Conservation (phyloP, 2,113 vertebrate species). For the Rattus norvegicus region DNA sequence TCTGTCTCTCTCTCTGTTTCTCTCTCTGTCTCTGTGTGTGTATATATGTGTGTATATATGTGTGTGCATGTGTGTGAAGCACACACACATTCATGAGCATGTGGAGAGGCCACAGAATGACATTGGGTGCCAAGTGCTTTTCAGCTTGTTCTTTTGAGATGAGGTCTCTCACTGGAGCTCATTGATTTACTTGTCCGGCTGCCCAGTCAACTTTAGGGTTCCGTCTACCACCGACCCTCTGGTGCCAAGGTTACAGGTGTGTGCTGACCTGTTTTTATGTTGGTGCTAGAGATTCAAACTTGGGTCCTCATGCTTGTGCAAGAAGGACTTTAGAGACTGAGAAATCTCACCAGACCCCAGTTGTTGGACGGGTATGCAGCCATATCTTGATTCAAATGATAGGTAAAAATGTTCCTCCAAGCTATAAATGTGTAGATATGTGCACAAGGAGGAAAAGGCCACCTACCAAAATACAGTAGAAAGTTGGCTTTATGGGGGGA, state of each 20-base stretch:
- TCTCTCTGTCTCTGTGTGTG: too few relatives aligned
- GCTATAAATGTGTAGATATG: background rate
- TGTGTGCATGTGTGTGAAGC: too few relatives aligned
- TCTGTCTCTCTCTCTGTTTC: too few relatives aligned
- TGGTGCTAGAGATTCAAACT: background rate
- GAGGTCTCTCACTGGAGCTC: background rate
- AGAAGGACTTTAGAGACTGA: background rate
- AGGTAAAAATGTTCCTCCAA: background rate
- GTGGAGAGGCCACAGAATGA: background rate
- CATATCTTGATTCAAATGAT: background rate
- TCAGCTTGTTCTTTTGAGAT: background rate
- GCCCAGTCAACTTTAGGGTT: background rate
- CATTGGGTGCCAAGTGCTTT: background rate
- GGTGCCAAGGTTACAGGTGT: background rate
- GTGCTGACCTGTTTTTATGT: background rate
- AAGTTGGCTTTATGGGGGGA: background rate
- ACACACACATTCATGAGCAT: too few relatives aligned
- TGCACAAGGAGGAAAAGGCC: background rate
- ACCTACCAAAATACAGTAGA: background rate
- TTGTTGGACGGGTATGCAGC: background rate
- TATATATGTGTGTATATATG: background rate
- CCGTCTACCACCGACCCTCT: background rate
- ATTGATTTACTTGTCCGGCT: background rate
- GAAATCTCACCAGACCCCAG: background rate
- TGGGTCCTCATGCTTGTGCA: background rate